phyloP scores from a whole-genome alignment of 1,140 invertebrate genomes.

The Bactericera cockerelli region DNA sequence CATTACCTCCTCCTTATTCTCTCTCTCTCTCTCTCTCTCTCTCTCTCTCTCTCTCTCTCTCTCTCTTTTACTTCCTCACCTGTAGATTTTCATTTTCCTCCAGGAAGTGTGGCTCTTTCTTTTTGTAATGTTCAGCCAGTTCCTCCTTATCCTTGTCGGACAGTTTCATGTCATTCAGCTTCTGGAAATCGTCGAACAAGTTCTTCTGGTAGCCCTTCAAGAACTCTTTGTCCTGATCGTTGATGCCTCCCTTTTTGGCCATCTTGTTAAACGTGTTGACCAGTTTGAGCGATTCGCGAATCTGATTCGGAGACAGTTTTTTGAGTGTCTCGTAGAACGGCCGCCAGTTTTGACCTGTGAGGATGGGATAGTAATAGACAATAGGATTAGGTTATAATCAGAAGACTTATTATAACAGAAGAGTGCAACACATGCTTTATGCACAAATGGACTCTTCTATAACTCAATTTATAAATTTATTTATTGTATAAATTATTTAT shows the following conservation, averaged over 20 bases:
- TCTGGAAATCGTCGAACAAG: not conserved
- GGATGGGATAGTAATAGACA: no score
- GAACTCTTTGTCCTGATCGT: not conserved
- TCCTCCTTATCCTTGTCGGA: not conserved
- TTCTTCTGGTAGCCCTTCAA: not conserved
- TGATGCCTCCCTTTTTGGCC: not conserved
- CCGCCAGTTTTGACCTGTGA: not conserved
- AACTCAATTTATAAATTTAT: no score
- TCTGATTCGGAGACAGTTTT: not conserved
- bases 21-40: no score
- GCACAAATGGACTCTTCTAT: no score
- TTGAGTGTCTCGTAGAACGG: not conserved
- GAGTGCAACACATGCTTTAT: no score
- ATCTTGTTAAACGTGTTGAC: not conserved
- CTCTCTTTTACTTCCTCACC: no score
- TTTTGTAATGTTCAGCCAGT: not conserved
- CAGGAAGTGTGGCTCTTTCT: not conserved
- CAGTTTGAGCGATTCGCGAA: not conserved
- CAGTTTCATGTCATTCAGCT: not conserved
- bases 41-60: no score
- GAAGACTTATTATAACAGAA: no score
- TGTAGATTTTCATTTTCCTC: not conserved
- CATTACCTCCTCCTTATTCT: no score
- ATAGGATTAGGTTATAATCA: no score
- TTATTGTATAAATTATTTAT: no score